These are phyloP conservation scores for Octodonta nipae DNA, from an alignment of 2,888 invertebrate genomes.

Conservation along the genomic window DNA sequence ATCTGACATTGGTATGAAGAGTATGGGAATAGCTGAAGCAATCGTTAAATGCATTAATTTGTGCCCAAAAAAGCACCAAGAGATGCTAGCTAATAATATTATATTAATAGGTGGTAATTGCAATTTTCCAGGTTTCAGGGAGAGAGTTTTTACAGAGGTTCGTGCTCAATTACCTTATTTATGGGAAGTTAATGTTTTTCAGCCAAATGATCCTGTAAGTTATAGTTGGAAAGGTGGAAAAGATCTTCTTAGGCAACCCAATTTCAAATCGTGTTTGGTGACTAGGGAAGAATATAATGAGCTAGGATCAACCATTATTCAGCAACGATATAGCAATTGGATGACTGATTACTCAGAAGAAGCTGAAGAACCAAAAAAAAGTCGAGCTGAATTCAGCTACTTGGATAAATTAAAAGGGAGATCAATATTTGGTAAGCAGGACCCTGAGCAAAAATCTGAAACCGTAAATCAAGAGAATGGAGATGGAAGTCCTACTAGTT, in stretches of 20 bases:
- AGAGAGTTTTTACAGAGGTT: conserved; percentile 65
- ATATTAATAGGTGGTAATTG: conserved; percentile 71
- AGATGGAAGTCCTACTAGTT: neutral
- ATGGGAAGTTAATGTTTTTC: conserved; percentile 58
- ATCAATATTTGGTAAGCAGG: conserved; percentile 20
- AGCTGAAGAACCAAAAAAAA: conserved; percentile 11
- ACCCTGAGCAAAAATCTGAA: conserved; percentile 12
- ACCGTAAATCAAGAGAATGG: conserved; percentile 5
- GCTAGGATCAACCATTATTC: conserved; percentile 52
- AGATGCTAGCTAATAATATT: conserved; percentile 70
- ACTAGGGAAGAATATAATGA: conserved; percentile 83
- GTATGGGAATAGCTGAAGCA: conserved; percentile 85
- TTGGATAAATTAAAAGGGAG: conserved; percentile 16
- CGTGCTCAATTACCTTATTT: conserved; percentile 65
- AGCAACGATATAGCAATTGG: conserved; percentile 42
- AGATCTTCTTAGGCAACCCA: conserved; percentile 55
- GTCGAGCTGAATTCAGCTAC: conserved; percentile 13
- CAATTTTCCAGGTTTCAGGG: conserved; percentile 70
- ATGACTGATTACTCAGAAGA: conserved; percentile 17
- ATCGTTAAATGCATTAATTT: conserved; percentile 62
- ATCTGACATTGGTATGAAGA: conserved; percentile 81
- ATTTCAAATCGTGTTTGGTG: conserved; percentile 58
- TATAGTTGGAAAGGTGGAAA: conserved; percentile 87
- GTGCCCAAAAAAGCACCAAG: conserved; percentile 61
- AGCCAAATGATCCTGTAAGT: conserved; percentile 58